Base-by-base conservation (phyloP, 2,797 vertebrate species). In the Protonibea diacanthus region DNA sequence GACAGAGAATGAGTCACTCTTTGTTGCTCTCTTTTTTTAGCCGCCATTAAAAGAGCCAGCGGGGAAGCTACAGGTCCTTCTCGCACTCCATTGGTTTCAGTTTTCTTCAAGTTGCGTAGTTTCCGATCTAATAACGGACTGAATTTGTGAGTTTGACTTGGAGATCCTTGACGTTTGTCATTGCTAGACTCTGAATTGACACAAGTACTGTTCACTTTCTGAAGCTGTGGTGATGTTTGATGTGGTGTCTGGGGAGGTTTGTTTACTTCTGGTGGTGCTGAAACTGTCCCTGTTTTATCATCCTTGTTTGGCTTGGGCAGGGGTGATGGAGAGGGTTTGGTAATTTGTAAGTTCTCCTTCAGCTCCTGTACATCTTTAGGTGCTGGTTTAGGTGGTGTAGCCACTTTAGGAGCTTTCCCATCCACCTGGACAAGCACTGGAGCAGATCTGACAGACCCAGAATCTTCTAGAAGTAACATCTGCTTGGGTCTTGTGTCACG, bases 1-100 rank as follows among this genome's bases (percentile, higher is more conserved):
- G 91, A 93, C 48, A 90, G 38, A 51, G 71, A 38, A 4, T 61
- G 58, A 66, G 12, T n/a, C 0, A 53, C 38, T 77, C 80, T 92
- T 4, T 94, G 83, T 66, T 91, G 94, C 0, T 96, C 94, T 85
- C 95, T 86, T 71, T 96, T 84, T 74, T 96, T 95, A 27, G 95
- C 95, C 1, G 95, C 95, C 90, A 82, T 88, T 53, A 96, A 75
- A n/a, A 96, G 94, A 77, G 93, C 91, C 21, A 96, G 47, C 0
- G 95, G 95, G 23, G 95, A 96, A 2, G 93, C 62, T 25, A 80
- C 66, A 42, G 69, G 56, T n/a, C 76, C 57, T 0, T 95, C 92
- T 44, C 86, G 91, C 15, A 74, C 20, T 0, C 63, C 86, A 0
- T 40, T 71, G 45, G 62, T 70, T 62, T 94, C 93, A 45, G 33